Evolutionary conservation across 2,797 vertebrate genomes (phyloP).

Genomic region (Neomorphus geoffroyi): DNA sequence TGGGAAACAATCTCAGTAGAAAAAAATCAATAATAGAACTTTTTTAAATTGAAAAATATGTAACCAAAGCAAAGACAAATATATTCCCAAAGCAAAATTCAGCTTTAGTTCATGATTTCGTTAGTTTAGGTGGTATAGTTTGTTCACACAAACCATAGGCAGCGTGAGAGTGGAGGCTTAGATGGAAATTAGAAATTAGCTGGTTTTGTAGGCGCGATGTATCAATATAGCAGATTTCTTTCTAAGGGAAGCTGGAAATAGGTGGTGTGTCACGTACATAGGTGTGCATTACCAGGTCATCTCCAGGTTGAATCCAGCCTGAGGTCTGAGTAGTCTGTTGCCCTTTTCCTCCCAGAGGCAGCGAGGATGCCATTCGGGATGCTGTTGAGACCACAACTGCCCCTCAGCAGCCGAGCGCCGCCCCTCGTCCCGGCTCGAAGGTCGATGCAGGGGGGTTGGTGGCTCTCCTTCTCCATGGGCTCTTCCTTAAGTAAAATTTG

Average conservation of each 20-base stretch:
- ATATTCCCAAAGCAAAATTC: background rate
- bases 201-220: background rate
- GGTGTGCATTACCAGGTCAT: background rate
- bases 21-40: background rate
- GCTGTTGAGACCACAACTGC: background rate
- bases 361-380: background rate
- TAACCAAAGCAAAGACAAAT: background rate
- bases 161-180: background rate
- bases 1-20: background rate
- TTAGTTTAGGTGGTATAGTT: background rate
- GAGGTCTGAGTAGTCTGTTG: background rate
- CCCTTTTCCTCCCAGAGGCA: background rate
- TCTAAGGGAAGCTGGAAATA: background rate
- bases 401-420: background rate
- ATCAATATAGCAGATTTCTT: background rate
- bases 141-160: background rate
- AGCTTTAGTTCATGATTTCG: background rate
- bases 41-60: background rate
- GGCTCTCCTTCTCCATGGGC: background rate
- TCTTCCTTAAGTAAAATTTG: background rate
- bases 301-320: background rate
- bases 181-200: background rate
- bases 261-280: background rate
- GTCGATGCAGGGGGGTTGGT: fast-evolving
- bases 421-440: background rate